Base-by-base conservation (phyloP, 2,888 invertebrate genomes). In the Mesorhabditis spiculigera region DNA sequence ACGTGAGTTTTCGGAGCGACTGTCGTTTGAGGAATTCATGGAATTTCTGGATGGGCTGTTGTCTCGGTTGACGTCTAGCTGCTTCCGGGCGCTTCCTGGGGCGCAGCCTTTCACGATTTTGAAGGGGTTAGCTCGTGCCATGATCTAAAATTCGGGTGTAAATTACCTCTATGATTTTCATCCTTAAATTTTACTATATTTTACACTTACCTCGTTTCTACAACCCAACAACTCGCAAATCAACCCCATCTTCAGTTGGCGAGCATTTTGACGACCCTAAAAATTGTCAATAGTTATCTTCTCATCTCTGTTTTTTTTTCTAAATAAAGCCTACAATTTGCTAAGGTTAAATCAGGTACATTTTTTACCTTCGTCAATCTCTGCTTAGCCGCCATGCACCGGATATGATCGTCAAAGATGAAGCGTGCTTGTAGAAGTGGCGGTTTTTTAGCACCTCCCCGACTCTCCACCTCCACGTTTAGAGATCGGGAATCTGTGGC, bases 321-420 rank as follows among this genome's bases (percentile, higher is more conserved):
- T 64, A 43, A 41, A 65, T 45, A 28, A 66, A n/a, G 43, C 13
- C 10, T n/a, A 64, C 16, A 10, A 10, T 64, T 64, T 28, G 8
- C 16, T n/a, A 10, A n/a, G 16, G 28, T 8, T 10, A 63, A 16
- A 44, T 41, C 5, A 10, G 41, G 5, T 43, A 6, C 45, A 67
- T 44, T 4, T 4, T 41, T 61, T 63, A 88, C 88, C 78, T 88
- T 88, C 4, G 86, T 87, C 28, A 89, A 80, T 45, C 92, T 93
- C 87, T 97, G 97, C 85, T 96, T 97, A 43, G 97, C 97, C 28
- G 97, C 96, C 95, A 97, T 95, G 86, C 96, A 97, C 45, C 97
- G 90, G 79, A 98, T 98, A 86, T 97, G 96, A 88, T 98, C 98
- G 86, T 98, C 97, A 86, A 98, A 98, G 73, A 96, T 91, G 87